Percentiles rank a stretch among this genome's conserved stretches.
phyloP scores from a whole-genome alignment of 2,113 vertebrate genomes.

The Chinchilla lanigera region DNA sequence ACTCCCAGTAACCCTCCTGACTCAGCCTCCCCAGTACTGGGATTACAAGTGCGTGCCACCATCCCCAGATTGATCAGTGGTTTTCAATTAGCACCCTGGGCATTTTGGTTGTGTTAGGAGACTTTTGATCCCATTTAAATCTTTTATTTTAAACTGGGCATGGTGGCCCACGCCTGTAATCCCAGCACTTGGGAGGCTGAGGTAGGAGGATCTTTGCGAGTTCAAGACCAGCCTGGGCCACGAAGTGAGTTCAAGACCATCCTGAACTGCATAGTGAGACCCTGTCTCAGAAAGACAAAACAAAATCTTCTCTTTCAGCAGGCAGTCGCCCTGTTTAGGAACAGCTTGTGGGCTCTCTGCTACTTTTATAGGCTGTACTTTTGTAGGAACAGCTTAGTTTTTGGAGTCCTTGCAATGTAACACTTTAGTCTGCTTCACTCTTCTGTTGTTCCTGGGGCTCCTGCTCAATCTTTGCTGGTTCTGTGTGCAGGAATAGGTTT shows the following conservation, averaged over 20 bases:
- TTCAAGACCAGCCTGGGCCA: too few relatives aligned
- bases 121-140: neutral
- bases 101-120: slow-evolving; percentile 9
- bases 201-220: too few relatives aligned
- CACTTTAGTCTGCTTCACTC: slow-evolving; percentile 23
- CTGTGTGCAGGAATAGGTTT: neutral
- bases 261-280: too few relatives aligned
- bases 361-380: neutral
- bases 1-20: too few relatives aligned
- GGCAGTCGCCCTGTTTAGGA: neutral
- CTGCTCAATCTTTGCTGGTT: neutral
- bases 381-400: neutral
- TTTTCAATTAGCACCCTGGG: too few relatives aligned
- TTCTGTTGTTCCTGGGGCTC: slow-evolving; percentile 29
- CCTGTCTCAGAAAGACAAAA: too few relatives aligned
- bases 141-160: neutral
- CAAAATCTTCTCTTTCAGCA: neutral
- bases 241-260: too few relatives aligned
- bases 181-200: too few relatives aligned
- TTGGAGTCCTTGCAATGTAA: neutral
- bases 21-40: neutral
- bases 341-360: neutral
- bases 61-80: neutral
- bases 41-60: too few relatives aligned
- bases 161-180: too few relatives aligned